A percentile compares a stretch with the other conserved stretches of the same genome.
Evolutionary conservation across 1,140 invertebrate species (phyloP).

Genomic region (Drosophila ercepeae): DNA sequence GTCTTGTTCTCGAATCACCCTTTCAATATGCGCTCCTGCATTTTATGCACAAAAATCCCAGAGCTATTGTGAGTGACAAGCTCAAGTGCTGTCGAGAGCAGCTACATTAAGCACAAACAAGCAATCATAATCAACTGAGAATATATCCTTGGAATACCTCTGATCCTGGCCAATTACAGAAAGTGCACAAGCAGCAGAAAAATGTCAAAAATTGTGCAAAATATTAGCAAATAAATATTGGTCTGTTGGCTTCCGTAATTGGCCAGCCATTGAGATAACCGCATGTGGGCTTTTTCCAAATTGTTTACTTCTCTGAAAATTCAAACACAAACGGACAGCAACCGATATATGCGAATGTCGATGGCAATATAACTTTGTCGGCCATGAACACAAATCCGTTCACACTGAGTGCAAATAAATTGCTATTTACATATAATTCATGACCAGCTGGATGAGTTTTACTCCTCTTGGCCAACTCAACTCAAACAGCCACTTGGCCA

Average conservation of each 20-base stretch:
- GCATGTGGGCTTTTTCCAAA: neutral
- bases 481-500: constrained; percentile 31
- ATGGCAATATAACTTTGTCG: constrained; percentile 1
- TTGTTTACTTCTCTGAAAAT: constrained; percentile 22
- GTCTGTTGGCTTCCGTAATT: constrained; percentile 24
- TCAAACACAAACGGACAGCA: neutral
- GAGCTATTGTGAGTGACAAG: constrained; percentile 32
- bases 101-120: constrained; percentile 67
- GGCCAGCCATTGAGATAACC: constrained; percentile 18
- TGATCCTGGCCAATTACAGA: constrained; percentile 50
- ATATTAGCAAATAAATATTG: constrained; percentile 42
- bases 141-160: constrained; percentile 1
- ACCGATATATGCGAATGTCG: neutral
- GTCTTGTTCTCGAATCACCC: neutral
- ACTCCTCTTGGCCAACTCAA: constrained; percentile 19
- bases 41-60: constrained; percentile 51
- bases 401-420: constrained; percentile 10
- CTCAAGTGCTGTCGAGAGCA: constrained; percentile 40
- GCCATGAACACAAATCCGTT: constrained; percentile 8
- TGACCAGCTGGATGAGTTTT: constrained; percentile 10
- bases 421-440: constrained; percentile 36
- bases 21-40: constrained; percentile 30
- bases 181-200: constrained; percentile 42
- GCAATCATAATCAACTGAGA: constrained; percentile 60
- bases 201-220: constrained; percentile 4